Evolutionary conservation across 2,113 vertebrate genomes (phyloP).

Genomic region (Pungitius pungitius): DNA sequence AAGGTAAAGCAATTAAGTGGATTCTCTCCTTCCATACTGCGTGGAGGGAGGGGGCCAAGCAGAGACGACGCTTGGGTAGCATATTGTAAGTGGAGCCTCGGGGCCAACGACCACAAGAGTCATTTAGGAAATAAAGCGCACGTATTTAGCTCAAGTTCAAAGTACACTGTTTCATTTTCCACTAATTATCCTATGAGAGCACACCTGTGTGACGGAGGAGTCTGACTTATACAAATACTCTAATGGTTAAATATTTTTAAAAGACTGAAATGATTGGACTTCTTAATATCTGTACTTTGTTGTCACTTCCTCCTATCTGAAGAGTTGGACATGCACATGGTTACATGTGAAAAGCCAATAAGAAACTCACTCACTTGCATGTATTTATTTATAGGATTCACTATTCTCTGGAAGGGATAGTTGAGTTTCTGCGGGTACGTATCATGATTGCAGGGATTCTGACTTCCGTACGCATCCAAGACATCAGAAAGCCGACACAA

Average conservation of each 20-base stretch:
- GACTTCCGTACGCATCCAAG: neutral
- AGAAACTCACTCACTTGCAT: neutral
- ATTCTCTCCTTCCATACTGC: slow-evolving; percentile 20
- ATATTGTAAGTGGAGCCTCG: neutral
- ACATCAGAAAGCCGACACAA: neutral
- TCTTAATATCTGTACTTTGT: neutral
- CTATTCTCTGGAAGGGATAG: neutral
- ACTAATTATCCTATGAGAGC: no score
- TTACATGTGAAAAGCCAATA: neutral
- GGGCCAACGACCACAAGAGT: neutral
- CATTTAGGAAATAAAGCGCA: neutral
- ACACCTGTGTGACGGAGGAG: neutral
- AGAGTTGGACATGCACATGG: neutral
- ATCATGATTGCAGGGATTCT: neutral
- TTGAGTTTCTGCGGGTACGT: neutral
- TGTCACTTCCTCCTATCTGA: neutral
- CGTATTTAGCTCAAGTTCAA: neutral
- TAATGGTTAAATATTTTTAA: neutral
- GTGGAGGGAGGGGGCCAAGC: neutral
- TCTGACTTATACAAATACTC: neutral
- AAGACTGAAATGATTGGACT: neutral
- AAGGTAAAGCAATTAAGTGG: slow-evolving; percentile 34
- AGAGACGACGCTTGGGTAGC: neutral
- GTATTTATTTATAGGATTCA: neutral
- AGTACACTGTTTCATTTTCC: neutral